phyloP scores from a whole-genome alignment of 2,113 vertebrate species.

The Anhinga anhinga region DNA sequence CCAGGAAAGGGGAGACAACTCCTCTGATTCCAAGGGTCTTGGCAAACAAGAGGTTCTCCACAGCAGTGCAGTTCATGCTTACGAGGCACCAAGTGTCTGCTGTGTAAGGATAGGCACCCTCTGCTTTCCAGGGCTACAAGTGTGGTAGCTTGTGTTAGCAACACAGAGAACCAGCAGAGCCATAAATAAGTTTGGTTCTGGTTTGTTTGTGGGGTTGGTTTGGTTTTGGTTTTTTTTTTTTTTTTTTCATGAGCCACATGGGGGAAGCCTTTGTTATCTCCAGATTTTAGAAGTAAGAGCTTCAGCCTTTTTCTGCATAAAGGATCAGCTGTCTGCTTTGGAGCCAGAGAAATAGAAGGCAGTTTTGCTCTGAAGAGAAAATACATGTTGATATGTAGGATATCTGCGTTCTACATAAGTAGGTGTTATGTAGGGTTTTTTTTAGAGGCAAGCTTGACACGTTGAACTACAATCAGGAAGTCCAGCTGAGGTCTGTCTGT shows the following conservation, averaged over 20 bases:
- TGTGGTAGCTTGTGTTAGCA: not conserved
- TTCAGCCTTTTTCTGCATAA: not conserved
- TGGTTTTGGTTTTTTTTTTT: too few relatives aligned
- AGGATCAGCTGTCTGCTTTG: not conserved
- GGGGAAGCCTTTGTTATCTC: not conserved
- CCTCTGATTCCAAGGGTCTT: not conserved
- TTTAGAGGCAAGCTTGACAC: not conserved
- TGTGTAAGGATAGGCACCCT: not conserved
- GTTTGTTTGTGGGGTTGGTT: not conserved
- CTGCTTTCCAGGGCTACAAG: not conserved
- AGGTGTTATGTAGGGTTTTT: not conserved
- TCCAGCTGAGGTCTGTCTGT: not conserved
- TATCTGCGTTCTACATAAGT: not conserved
- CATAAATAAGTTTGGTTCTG: not conserved
- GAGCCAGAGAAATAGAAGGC: not conserved
- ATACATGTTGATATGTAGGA: not conserved
- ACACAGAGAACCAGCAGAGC: not conserved
- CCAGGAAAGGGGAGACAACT: not conserved
- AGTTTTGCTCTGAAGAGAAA: not conserved
- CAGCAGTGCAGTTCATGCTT: not conserved
- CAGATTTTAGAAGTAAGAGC: not conserved
- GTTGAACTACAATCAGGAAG: not conserved
- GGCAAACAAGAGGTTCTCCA: not conserved
- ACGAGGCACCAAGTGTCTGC: not conserved
- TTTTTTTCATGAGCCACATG: not conserved